phyloP scores from a whole-genome alignment of 2,888 invertebrate genomes.

The Anarsia innoxiella region DNA sequence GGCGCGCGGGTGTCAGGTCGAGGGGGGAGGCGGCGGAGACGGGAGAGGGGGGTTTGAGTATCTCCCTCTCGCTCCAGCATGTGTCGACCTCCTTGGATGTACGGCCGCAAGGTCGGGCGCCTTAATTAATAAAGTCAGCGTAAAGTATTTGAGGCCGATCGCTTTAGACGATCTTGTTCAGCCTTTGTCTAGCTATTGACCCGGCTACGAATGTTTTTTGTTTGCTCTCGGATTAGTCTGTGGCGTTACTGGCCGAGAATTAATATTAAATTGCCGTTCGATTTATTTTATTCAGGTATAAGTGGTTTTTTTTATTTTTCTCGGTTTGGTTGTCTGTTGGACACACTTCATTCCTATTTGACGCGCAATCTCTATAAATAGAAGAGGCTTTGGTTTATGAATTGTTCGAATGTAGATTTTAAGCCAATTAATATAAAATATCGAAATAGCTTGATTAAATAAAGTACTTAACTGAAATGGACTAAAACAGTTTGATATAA shows the following conservation, averaged over 20 bases:
- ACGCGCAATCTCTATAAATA: no score
- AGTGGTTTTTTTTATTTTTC: neutral
- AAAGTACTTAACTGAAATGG: no score
- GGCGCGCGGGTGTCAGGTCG: slow-evolving; percentile 46
- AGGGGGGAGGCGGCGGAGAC: slow-evolving; percentile 22
- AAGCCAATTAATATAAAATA: no score
- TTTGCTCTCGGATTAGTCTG: slow-evolving; percentile 26
- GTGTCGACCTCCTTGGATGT: slow-evolving; percentile 70
- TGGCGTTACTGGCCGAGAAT: slow-evolving; percentile 2
- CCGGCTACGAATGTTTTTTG: slow-evolving; percentile 50
- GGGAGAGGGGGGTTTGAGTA: slow-evolving; percentile 23
- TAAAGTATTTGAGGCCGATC: slow-evolving; percentile 69
- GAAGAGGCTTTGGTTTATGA: no score
- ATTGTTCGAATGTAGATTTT: no score
- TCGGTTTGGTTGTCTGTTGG: neutral
- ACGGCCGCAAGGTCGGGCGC: slow-evolving; percentile 73
- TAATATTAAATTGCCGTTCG: slow-evolving; percentile 3
- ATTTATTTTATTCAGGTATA: neutral
- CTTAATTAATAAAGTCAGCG: slow-evolving; percentile 75
- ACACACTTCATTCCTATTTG: no score
- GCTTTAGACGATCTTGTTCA: slow-evolving; percentile 60
- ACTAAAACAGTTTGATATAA: no score
- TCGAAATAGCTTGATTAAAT: no score
- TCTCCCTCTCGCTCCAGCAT: slow-evolving; percentile 45
- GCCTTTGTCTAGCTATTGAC: slow-evolving; percentile 73